Base-by-base conservation (phyloP, 1,140 invertebrate species). In the Paraescarpia echinospica region DNA sequence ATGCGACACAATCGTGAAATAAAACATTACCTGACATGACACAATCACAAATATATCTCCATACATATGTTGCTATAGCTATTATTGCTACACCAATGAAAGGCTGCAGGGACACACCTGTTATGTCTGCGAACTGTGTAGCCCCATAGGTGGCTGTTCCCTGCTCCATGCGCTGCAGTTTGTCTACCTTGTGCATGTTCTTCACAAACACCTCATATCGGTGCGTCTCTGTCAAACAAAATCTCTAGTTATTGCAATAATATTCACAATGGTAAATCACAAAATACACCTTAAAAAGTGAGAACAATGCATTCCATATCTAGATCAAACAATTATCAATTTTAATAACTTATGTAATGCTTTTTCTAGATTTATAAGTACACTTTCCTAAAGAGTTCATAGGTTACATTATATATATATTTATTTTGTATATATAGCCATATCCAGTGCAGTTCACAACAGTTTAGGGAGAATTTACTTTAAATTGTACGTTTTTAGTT, bases 91-190 rank as follows among this genome's bases (percentile, higher is more conserved):
- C 92, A 92, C 91, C 92, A 95, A 95, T 0, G 95, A 95, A 33
- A 96, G 93, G 93, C 77, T 94, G 92, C 77, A 95, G 94, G 93
- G 94, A 94, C 93, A 14, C 94, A 96, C 97, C 96, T 33, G 98
- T 98, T 92, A 99, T 96, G 96, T 99, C 99, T 18, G 98, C 97
- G 95, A 99, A 99, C 94, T 97, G 96, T 0, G 98, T 99, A 0
- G 98, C 96, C 5, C 98, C 99, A 96, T 99, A 99, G 35, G 95
- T 96, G 34, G 98, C 99, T n/a, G 98, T 98, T 8, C 96, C 96
- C 90, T 94, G 96, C 95, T 99, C 99, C 89, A 97, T 97, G 51
- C 97, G 96, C 95, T 99, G 98, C 2, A 99, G 95, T 91, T 97
- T 96, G 92, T 98, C 96, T 77, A 98, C 98, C 91, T 97, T 97